Evolutionary conservation across 2,888 invertebrate species (phyloP).

Genomic region (Galeopsomyia nigrocyanea): DNA sequence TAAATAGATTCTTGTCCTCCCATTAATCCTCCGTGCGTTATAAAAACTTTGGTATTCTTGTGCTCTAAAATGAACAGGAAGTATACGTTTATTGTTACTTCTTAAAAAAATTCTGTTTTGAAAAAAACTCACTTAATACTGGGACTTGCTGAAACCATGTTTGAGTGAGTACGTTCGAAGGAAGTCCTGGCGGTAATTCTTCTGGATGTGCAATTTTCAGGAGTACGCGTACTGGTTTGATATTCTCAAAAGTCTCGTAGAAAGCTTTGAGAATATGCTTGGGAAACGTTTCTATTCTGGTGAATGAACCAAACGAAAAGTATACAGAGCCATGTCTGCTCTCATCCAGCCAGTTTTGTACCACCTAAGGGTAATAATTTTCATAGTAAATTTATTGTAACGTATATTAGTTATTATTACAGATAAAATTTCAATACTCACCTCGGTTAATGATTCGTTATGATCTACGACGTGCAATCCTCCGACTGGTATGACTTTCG

Average conservation of each 20-base stretch:
- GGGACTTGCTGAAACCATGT: constrained; percentile 59
- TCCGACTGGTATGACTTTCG: constrained; percentile 71
- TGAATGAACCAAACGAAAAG: not conserved
- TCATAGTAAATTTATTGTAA: too few relatives aligned
- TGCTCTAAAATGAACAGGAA: constrained; percentile 53
- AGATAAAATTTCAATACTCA: too few relatives aligned
- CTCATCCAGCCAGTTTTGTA: constrained; percentile 61
- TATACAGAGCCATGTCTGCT: not conserved
- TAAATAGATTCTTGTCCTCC: constrained; percentile 54
- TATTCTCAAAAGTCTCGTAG: constrained; percentile 60
- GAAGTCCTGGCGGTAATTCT: constrained; percentile 58
- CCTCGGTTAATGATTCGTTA: constrained; percentile 42
- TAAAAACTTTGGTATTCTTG: constrained; percentile 55
- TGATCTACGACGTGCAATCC: constrained; percentile 68
- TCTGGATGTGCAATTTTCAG: constrained; percentile 56
- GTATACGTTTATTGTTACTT: constrained; percentile 49
- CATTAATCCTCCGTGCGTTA: constrained; percentile 58
- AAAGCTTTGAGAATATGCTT: constrained; percentile 55
- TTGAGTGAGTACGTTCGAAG: constrained; percentile 61
- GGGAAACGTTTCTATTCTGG: too few relatives aligned
- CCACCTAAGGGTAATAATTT: constrained; percentile 46
- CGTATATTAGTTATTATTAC: too few relatives aligned
- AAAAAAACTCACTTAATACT: constrained; percentile 55
- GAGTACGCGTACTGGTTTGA: constrained; percentile 57
- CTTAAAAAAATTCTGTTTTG: constrained; percentile 51